These are phyloP conservation scores for Acrossocheilus fasciatus DNA, from an alignment of 2,797 vertebrate species.

Conservation along the genomic window DNA sequence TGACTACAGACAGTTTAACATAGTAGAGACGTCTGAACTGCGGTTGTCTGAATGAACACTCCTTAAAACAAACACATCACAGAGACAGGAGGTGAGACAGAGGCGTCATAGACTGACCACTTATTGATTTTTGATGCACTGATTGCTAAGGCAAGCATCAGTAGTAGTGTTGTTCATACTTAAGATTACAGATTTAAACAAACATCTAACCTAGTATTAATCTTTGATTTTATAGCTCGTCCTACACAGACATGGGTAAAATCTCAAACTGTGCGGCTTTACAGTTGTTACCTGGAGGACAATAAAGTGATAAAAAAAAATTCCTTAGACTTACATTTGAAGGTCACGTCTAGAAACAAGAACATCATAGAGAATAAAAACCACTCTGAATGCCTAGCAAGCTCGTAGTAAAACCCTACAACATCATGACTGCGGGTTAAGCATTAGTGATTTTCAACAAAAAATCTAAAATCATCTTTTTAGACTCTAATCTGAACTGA, in stretches of 20 bases:
- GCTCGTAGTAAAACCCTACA: not conserved
- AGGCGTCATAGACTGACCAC: conserved; percentile 12
- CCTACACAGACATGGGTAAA: not conserved
- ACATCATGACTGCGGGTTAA: not conserved
- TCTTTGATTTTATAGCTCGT: not conserved
- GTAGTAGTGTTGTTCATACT: not conserved
- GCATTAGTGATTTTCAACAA: not conserved
- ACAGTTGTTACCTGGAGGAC: not conserved
- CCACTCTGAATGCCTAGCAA: not conserved
- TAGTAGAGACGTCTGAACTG: not conserved
- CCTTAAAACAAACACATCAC: conserved; percentile 39
- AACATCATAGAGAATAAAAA: not conserved
- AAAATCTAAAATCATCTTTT: not conserved
- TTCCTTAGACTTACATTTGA: not conserved
- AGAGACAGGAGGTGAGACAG: conserved; percentile 17
- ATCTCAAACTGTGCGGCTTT: not conserved
- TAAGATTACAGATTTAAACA: not conserved
- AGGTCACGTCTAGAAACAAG: not conserved
- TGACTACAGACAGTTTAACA: conserved; percentile 7
- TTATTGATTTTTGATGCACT: conserved; percentile 7
- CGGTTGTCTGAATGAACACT: conserved; percentile 25
- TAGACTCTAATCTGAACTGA: conserved; percentile 13
- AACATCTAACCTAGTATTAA: not conserved
- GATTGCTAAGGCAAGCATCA: not conserved
- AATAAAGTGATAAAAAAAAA: not conserved